Base-by-base conservation (phyloP, 2,797 vertebrate genomes). In the Gallinago nigripennis region DNA sequence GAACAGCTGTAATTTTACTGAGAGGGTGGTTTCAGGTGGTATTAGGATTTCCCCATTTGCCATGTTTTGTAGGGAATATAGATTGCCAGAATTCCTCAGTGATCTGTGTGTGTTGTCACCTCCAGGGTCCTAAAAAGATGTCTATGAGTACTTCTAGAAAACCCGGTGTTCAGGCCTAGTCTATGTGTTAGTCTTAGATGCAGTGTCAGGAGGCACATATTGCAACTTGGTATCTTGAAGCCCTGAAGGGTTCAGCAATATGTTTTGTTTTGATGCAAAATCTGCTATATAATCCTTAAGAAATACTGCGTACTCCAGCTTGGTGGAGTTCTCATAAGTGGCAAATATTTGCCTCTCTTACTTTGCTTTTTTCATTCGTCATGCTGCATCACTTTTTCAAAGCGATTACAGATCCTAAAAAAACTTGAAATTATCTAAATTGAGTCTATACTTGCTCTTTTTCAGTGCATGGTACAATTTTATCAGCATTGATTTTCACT, bases 361-460 rank as follows among this genome's bases (percentile, higher is more conserved):
- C 8, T 94, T 88, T 72, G 27, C 3, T 37, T 45, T 80, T 86
- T 33, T 33, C 3, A 2, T 27, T 63, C 45, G 18, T 66, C 33
- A 27, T 18, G 25, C 10, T 73, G 75, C 39, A 45, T 28, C 30
- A 19, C 30, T 69, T 57, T 79, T 79, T 77, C 58, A 53, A 48
- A 73, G 20, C 39, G 25, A 85, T 78, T 85, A 31, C 24, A 58
- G 10, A 31, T 18, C 64, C 28, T 46, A 31, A 82, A 65, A 57
- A 63, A 80, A 35, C 35, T n/a, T 61, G 37, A 56, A 58, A 41
- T 77, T 19, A 73, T 39, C 28, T 3, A 2, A 43, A 33, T 8
- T 27, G 58, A 54, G 24, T 31, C 16, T 50, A 18, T 8, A 12
- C 11, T 65, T 0, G 0, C 57, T 75, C 33, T 35, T 86, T 50